Conservation (phyloP, 1,140 invertebrate genomes). For the Forficula auricularia region DNA sequence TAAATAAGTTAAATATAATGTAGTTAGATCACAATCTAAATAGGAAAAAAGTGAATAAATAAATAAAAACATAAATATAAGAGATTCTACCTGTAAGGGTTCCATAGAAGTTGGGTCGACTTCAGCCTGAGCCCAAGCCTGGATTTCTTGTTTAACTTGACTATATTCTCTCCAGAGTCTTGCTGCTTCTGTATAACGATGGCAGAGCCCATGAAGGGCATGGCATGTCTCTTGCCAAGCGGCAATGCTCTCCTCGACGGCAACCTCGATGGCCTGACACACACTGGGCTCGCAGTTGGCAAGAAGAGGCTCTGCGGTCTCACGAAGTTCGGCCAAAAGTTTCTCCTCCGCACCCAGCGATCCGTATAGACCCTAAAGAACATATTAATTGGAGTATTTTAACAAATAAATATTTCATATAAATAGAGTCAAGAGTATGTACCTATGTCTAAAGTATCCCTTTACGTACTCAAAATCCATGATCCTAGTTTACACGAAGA, state of each 20-base stretch:
- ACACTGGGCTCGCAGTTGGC: slow-evolving; percentile 47
- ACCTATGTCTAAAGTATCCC: too few species aligned
- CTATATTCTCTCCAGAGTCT: slow-evolving; percentile 57
- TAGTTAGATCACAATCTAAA: too few species aligned
- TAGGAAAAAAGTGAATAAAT: slow-evolving; percentile 8
- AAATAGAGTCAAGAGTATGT: too few species aligned
- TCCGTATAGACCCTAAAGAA: slow-evolving; percentile 38
- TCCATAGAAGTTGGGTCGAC: background rate
- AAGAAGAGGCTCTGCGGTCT: slow-evolving; percentile 47
- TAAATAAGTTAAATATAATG: too few species aligned
- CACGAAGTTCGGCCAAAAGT: slow-evolving; percentile 45
- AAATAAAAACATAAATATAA: slow-evolving; percentile 1
- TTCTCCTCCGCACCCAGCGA: slow-evolving; percentile 46
- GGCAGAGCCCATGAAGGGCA: slow-evolving; percentile 51
- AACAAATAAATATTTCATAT: too few species aligned
- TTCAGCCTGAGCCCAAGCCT: slow-evolving; percentile 40
- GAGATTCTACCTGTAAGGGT: background rate
- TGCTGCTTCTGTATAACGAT: slow-evolving; percentile 51
- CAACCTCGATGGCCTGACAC: slow-evolving; percentile 44
- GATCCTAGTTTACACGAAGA: too few species aligned
- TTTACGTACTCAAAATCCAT: too few species aligned
- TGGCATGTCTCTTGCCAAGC: slow-evolving; percentile 56
- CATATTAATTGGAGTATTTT: too few species aligned
- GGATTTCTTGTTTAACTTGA: slow-evolving; percentile 52
- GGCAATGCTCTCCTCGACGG: slow-evolving; percentile 52